A percentile compares a stretch with the other conserved stretches of the same genome.
Conservation (phyloP, 2,113 vertebrate genomes). For the Brienomyrus longianalis region DNA sequence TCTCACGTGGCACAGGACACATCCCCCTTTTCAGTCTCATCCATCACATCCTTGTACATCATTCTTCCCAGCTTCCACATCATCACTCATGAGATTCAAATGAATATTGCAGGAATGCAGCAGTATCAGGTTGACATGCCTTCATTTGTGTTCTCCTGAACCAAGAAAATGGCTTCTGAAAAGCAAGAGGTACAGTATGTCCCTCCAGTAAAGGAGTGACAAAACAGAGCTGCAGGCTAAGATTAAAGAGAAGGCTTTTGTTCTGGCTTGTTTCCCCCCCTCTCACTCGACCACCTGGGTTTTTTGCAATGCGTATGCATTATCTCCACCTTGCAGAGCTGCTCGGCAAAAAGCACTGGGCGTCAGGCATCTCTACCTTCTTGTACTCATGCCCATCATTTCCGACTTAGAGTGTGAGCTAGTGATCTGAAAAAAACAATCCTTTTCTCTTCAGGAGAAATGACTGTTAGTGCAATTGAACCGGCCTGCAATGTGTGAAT, state of each 20-base stretch:
- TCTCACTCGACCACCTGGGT: conserved; percentile 10
- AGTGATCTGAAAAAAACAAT: not conserved
- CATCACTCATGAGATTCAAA: not conserved
- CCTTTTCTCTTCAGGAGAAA: not conserved
- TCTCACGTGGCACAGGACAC: not conserved
- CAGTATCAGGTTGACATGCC: not conserved
- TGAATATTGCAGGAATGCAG: not conserved
- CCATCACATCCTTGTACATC: not conserved
- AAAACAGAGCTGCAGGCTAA: not conserved
- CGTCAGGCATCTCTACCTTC: not conserved
- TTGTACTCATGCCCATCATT: not conserved
- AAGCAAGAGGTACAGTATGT: not conserved
- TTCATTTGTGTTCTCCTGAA: not conserved
- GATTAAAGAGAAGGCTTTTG: not conserved
- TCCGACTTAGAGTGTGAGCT: not conserved
- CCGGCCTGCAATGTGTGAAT: too few species aligned
- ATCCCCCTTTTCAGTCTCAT: not conserved
- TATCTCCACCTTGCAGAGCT: conserved; percentile 1
- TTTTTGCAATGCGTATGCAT: not conserved
- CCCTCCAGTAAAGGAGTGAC: not conserved
- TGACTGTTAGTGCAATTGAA: not conserved
- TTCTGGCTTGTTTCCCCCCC: not conserved
- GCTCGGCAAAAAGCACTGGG: not conserved
- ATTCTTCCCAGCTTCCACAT: not conserved
- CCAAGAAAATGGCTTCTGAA: not conserved